These are phyloP conservation scores for Ammodramus savannarum DNA, from an alignment of 2,113 vertebrate genomes.

Conservation along the genomic window DNA sequence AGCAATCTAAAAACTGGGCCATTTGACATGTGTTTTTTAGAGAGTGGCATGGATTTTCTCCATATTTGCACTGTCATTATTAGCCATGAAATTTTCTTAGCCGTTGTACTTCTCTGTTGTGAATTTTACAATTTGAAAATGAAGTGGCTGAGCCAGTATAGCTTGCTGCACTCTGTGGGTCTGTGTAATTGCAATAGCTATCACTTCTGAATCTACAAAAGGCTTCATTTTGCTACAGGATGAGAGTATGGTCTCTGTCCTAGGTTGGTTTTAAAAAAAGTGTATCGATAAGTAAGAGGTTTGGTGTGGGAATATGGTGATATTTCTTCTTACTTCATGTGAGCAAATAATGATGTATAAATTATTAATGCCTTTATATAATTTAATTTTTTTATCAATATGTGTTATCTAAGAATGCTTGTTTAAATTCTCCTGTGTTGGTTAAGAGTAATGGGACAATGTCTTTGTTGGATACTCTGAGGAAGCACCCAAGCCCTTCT, in stretches of 20 bases:
- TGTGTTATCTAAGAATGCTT: not conserved
- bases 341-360: not conserved
- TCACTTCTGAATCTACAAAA: not conserved
- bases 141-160: not conserved
- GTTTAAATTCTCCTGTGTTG: not conserved
- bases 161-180: not conserved
- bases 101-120: not conserved
- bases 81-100: not conserved
- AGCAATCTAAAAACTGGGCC: not conserved
- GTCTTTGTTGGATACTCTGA: not conserved
- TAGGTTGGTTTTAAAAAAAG: accelerated
- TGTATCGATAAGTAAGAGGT: not conserved
- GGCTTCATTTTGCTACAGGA: not conserved
- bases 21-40: not conserved
- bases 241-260: not conserved
- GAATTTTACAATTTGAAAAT: not conserved
- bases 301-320: not conserved
- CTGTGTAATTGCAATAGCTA: not conserved
- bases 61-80: not conserved
- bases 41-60: not conserved
- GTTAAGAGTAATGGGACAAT: not conserved
- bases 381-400: not conserved
- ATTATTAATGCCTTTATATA: not conserved
- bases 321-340: not conserved
- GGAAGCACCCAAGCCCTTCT: not conserved